These are phyloP conservation scores for Chionomys nivalis DNA, from an alignment of 2,113 vertebrate genomes.

Conservation along the genomic window DNA sequence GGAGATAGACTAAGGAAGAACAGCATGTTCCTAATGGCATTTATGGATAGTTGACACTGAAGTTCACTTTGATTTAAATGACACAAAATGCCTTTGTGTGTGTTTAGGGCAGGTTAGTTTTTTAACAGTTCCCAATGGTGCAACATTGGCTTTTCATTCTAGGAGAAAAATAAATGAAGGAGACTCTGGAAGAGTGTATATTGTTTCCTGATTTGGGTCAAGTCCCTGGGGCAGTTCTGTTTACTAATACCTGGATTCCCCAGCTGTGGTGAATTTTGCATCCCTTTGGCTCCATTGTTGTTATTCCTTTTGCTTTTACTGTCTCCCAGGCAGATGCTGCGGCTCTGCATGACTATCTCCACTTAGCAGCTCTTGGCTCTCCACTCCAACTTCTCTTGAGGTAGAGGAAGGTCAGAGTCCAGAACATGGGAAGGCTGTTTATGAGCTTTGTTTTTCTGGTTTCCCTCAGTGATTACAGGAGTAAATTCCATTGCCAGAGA, in stretches of 20 bases:
- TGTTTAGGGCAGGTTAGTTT: background rate
- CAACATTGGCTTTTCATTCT: background rate
- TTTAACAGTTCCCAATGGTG: background rate
- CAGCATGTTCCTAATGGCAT: background rate
- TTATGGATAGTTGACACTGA: background rate
- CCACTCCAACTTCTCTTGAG: constrained; percentile 45
- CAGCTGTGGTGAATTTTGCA: background rate
- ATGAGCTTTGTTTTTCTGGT: constrained; percentile 37
- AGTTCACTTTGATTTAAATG: background rate
- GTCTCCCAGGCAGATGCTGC: constrained; percentile 59
- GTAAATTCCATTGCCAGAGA: background rate
- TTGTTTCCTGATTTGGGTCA: constrained; percentile 22
- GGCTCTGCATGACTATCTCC: background rate
- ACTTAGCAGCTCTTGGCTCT: constrained; percentile 35
- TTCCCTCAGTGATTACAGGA: constrained; percentile 22
- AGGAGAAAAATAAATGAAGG: constrained; percentile 43
- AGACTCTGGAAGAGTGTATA: background rate
- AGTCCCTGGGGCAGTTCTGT: constrained; percentile 4
- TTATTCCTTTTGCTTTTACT: background rate
- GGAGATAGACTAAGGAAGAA: background rate
- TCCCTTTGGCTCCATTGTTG: constrained; percentile 1
- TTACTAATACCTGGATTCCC: constrained; percentile 52
- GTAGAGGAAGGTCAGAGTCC: constrained; percentile 4
- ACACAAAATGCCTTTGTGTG: background rate
- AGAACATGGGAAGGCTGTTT: constrained; percentile 19